Evolutionary conservation across 2,888 invertebrate species (phyloP), one percentile per base, ranked within the genome.

Genomic region (Nephrocerus scutellatus): DNA sequence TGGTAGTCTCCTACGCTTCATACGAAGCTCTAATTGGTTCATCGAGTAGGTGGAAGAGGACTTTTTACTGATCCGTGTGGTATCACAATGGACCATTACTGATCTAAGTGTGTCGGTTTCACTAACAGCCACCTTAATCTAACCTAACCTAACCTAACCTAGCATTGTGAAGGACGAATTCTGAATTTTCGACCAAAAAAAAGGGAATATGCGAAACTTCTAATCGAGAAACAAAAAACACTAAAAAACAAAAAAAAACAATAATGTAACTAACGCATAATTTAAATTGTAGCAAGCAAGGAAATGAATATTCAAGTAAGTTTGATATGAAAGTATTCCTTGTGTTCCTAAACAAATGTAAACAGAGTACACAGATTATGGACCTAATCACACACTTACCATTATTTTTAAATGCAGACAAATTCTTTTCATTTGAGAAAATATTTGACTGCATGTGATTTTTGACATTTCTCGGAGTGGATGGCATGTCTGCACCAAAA

Each of bases 361-460:
- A 9, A n/a, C 29, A n/a, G 30, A 2, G 30, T 18, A 15, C 7
- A 14, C 15, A 18, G n/a, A n/a, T n/a, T n/a, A n/a, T n/a, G n/a
- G n/a, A n/a, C n/a, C n/a, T n/a, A n/a, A n/a, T n/a, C n/a, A n/a
- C n/a, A 6, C 45, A 50, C 57, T 58, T 63, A 68, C 68, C 67
- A 46, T 59, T 68, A 48, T 64, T 66, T 57, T 63, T 63, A 31
- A 60, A 51, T 31, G 49, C 53, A 37, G 44, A 46, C 33, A 45
- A 39, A 48, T 64, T 60, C 47, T 65, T 64, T 25, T 63, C 64
- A 45, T 67, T 63, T 40, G 71, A 70, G 52, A 69, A 69, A 47
- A 69, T 68, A 51, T 68, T 68, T 45, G 69, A 69, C 39, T 57
- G 61, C 66, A 66, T 66, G 53, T 67, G 66, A 57, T 69, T 69